Evolutionary conservation across 2,888 invertebrate genomes (phyloP).

Genomic region (Lasioglossum villosulum): DNA sequence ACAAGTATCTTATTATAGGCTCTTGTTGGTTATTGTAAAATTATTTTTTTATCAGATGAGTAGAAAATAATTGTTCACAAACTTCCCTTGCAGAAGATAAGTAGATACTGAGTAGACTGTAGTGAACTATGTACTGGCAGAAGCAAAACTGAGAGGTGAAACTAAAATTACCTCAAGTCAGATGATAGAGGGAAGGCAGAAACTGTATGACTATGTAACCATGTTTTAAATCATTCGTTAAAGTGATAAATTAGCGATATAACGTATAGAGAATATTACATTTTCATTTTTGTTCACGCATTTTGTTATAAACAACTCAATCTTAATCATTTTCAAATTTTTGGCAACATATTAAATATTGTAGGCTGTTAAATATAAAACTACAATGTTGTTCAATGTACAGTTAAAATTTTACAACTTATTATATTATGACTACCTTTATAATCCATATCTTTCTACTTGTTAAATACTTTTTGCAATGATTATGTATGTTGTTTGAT

Average conservation of each 20-base stretch:
- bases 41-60: not conserved
- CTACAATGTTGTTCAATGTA: not conserved
- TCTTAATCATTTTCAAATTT: not conserved
- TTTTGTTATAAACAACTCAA: not conserved
- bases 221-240: conserved; percentile 40
- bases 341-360: not conserved
- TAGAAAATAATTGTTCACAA: conserved; percentile 21
- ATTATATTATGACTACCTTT: not conserved
- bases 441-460: not conserved
- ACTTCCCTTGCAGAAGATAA: conserved; percentile 43
- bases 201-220: conserved; percentile 48
- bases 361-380: not conserved
- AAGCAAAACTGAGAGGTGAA: conserved; percentile 80
- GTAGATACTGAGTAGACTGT: conserved; percentile 75
- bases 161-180: conserved; percentile 82
- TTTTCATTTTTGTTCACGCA: not conserved
- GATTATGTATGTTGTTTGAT: not conserved
- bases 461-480: not conserved
- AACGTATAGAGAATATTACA: not conserved
- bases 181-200: conserved; percentile 67
- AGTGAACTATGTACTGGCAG: conserved; percentile 76
- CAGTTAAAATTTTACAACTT: not conserved
- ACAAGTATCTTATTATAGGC: not conserved
- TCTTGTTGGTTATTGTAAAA: conserved; percentile 9
- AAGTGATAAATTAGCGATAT: conserved; percentile 11